A percentile compares a stretch with the other conserved stretches of the same genome.
phyloP scores from a whole-genome alignment of 2,888 invertebrate species.

The Pycnomerus fuliginosus region DNA sequence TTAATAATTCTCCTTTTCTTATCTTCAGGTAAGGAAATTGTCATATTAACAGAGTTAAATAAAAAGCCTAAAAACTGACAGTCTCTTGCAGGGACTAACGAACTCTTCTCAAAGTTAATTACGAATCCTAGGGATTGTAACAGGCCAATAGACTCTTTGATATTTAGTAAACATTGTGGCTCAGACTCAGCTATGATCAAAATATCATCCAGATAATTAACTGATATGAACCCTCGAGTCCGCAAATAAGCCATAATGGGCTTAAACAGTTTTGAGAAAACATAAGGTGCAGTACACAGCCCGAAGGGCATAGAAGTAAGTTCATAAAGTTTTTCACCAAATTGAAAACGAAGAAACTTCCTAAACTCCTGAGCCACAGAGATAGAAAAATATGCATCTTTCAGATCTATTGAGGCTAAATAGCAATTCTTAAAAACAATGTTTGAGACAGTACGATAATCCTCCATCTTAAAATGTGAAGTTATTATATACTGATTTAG shows the following conservation, averaged over 20 bases:
- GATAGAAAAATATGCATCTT: background rate
- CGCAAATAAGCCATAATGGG: background rate
- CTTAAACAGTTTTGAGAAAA: slow-evolving; percentile 9
- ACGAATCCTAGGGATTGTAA: slow-evolving; percentile 4
- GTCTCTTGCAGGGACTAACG: background rate
- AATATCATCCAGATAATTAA: background rate
- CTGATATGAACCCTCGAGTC: background rate
- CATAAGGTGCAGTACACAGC: slow-evolving; percentile 3
- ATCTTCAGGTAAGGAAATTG: background rate
- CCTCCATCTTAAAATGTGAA: background rate
- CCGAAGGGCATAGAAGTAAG: background rate
- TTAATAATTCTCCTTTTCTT: background rate
- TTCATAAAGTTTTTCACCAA: background rate
- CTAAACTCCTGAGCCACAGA: background rate
- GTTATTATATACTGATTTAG: background rate
- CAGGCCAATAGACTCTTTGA: background rate
- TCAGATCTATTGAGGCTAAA: background rate
- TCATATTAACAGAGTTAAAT: background rate
- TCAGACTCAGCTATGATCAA: background rate
- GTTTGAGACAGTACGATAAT: background rate
- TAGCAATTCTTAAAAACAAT: background rate
- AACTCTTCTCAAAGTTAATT: slow-evolving; percentile 2
- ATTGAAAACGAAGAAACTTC: background rate
- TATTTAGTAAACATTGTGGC: background rate
- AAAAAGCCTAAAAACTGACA: slow-evolving; percentile 6